A percentile compares a stretch with the other conserved stretches of the same genome.
phyloP scores from a whole-genome alignment of 1,140 invertebrate species.

The Drosophila eugracilis region DNA sequence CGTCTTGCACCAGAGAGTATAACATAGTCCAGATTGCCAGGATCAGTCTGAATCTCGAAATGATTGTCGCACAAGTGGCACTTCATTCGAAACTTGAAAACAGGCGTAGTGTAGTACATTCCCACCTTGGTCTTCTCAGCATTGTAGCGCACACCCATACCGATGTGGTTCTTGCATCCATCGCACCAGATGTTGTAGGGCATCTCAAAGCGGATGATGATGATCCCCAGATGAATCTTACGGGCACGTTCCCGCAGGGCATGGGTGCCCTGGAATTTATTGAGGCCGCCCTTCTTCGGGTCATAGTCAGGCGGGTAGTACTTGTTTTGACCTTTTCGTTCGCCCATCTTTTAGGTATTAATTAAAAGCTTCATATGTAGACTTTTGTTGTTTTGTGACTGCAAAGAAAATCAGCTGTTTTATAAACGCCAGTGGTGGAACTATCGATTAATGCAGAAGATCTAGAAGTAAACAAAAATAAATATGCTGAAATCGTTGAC shows the following conservation, averaged over 20 bases:
- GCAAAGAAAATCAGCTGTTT: conserved; percentile 22
- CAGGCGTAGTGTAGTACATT: conserved; percentile 99
- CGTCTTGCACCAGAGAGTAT: conserved; percentile 97
- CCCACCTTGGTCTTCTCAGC: conserved; percentile 99
- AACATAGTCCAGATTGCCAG: conserved; percentile 98
- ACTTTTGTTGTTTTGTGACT: neutral
- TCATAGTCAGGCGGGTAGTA: conserved; percentile 99
- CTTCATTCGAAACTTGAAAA: conserved; percentile 99
- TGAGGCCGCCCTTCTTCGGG: conserved; percentile 93
- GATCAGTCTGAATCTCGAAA: conserved; percentile 99
- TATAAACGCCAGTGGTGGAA: neutral
- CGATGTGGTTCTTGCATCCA: conserved; percentile 99
- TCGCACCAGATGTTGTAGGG: conserved; percentile 99
- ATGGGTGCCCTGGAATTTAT: conserved; percentile 97
- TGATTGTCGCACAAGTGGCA: conserved; percentile 99
- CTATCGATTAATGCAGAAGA: too few species aligned
- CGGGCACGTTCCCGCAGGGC: conserved; percentile 97
- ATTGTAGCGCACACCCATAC: conserved; percentile 97
- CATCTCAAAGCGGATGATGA: conserved; percentile 99
- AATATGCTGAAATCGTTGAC: too few species aligned
- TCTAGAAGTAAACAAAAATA: neutral
- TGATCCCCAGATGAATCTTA: conserved; percentile 97
- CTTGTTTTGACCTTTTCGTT: conserved; percentile 98
- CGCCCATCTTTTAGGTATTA: conserved; percentile 91
- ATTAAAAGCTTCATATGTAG: neutral